A percentile compares a stretch with the other conserved stretches of the same genome.
These are phyloP conservation scores for Bursaphelenchus okinawaensis DNA, from an alignment of 2,888 invertebrate species.

Conservation along the genomic window DNA sequence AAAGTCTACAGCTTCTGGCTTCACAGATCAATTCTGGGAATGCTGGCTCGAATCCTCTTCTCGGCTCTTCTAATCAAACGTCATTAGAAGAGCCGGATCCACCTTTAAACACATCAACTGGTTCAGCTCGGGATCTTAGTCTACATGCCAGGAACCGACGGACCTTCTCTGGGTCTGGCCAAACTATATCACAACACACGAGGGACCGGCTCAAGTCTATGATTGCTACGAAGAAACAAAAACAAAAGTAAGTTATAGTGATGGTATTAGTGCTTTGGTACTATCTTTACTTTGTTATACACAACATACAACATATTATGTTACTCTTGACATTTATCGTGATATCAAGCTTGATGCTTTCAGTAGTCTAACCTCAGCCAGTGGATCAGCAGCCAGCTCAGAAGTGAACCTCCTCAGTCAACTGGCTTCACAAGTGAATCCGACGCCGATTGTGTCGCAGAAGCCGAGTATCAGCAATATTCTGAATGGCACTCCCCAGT, in stretches of 20 bases:
- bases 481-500: constrained; percentile 33
- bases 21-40: not conserved
- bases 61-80: not conserved
- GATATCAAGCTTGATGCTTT: not conserved
- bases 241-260: too few relatives aligned
- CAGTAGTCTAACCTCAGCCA: not conserved
- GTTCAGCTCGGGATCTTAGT: not conserved
- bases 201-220: constrained; percentile 55
- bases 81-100: not conserved
- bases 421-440: constrained; percentile 11
- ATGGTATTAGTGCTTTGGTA: too few relatives aligned
- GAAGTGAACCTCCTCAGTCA: constrained; percentile 11
- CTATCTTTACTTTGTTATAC: not conserved
- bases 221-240: constrained; percentile 44
- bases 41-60: not conserved
- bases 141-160: constrained; percentile 27
- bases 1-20: not conserved
- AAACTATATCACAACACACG: constrained; percentile 54
- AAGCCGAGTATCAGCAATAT: not conserved
- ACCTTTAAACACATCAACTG: not conserved
- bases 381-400: not conserved
- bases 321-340: too few relatives aligned
- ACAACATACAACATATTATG: constrained; percentile 2
- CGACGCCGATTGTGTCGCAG: not conserved
- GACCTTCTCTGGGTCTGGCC: constrained; percentile 43